Percentiles rank a stretch among this genome's conserved stretches.
Evolutionary conservation across 2,797 vertebrate genomes (phyloP).

Genomic region (Sebastolobus alascanus): DNA sequence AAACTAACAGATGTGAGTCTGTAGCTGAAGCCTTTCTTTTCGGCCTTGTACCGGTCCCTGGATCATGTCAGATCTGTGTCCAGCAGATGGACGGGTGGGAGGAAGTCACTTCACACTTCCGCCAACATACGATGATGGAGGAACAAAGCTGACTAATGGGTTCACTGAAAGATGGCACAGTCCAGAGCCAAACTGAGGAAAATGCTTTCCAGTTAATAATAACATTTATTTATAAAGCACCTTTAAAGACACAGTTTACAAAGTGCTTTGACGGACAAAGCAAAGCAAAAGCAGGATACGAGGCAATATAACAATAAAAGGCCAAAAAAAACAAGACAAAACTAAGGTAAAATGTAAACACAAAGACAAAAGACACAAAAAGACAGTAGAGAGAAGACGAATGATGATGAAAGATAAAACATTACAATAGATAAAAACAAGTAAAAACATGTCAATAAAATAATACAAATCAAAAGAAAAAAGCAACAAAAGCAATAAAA

Average conservation of each 20-base stretch:
- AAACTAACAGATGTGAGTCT: conserved; percentile 30
- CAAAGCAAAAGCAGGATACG: no score
- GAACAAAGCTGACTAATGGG: conserved; percentile 28
- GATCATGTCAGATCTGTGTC: conserved; percentile 53
- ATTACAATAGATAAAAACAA: not conserved
- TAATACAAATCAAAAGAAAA: not conserved
- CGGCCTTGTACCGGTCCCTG: conserved; percentile 20
- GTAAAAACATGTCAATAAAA: not conserved
- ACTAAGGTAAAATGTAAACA: not conserved
- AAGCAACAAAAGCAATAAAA: not conserved
- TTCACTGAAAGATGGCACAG: conserved; percentile 28
- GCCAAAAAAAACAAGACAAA: not conserved
- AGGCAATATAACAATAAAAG: no score
- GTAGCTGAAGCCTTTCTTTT: conserved; percentile 8
- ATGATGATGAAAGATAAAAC: not conserved
- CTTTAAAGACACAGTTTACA: no score
- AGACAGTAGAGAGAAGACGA: not conserved
- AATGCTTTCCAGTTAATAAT: conserved; percentile 5
- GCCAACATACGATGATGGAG: conserved; percentile 47
- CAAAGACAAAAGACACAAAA: not conserved
- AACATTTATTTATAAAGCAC: no score
- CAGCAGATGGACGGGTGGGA: conserved; percentile 51
- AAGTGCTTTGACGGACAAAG: no score
- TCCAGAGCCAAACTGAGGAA: conserved; percentile 14
- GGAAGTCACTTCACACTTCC: conserved; percentile 38